Percentiles rank a stretch among this genome's conserved stretches.
Conservation (phyloP, 2,888 invertebrate genomes). For the Scotopteryx bipunctaria region DNA sequence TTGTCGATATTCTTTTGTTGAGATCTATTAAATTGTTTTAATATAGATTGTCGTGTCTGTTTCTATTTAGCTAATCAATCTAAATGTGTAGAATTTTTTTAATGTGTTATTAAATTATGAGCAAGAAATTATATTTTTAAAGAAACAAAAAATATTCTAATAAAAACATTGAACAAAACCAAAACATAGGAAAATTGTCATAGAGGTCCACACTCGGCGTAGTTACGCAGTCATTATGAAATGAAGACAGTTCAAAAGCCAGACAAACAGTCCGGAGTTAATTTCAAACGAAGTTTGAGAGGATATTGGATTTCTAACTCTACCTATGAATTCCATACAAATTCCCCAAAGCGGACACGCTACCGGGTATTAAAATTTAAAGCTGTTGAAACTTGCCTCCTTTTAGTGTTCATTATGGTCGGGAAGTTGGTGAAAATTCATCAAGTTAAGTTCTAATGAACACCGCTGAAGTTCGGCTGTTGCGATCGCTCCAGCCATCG, state of each 20-base stretch:
- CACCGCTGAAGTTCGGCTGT: conserved; percentile 66
- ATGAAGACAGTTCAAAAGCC: conserved; percentile 66
- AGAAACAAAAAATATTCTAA: too few species aligned
- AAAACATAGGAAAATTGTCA: not conserved
- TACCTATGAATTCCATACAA: conserved; percentile 64
- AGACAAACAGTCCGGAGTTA: conserved; percentile 62
- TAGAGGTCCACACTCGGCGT: conserved; percentile 4
- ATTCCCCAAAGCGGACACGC: conserved; percentile 66
- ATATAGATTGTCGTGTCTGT: too few species aligned
- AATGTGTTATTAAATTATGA: too few species aligned
- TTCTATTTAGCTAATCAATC: too few species aligned
- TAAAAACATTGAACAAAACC: too few species aligned
- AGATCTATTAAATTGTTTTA: too few species aligned
- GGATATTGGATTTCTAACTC: conserved; percentile 78
- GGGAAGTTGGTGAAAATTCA: conserved; percentile 79
- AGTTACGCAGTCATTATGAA: conserved; percentile 33
- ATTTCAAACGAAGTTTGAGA: conserved; percentile 65
- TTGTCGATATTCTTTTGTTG: too few species aligned
- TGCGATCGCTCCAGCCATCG: conserved; percentile 53
- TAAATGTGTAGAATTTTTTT: too few species aligned
- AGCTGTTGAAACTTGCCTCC: conserved; percentile 77
- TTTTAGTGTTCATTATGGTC: conserved; percentile 80
- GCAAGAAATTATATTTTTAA: too few species aligned
- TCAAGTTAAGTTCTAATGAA: conserved; percentile 81
- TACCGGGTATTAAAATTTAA: conserved; percentile 77